Percentiles rank a stretch among this genome's conserved stretches.
These are phyloP conservation scores for Zoroaster sp. DNA, from an alignment of 53 echinoderm and acorn worm genomes.

Conservation along the genomic window DNA sequence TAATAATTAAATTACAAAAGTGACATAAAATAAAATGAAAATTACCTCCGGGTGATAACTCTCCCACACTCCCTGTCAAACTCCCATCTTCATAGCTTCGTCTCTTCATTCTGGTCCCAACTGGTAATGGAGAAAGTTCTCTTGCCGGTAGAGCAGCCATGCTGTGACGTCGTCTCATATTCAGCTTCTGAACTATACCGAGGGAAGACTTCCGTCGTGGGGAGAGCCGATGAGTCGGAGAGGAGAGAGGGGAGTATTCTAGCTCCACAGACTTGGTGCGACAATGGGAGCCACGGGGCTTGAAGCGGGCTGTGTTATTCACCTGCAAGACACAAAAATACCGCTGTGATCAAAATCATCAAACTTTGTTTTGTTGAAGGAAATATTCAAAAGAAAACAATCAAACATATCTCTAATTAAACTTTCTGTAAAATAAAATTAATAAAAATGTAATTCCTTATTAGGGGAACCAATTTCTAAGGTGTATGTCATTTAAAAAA, in stretches of 20 bases:
- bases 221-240: conserved; percentile 23
- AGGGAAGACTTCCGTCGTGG: conserved; percentile 54
- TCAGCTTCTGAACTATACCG: conserved; percentile 55
- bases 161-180: conserved; percentile 43
- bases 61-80: conserved; percentile 24
- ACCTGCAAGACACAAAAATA: background rate
- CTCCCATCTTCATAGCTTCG: conserved; percentile 56
- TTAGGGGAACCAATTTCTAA: no score
- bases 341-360: background rate
- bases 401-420: no score
- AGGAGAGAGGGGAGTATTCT: conserved; percentile 63
- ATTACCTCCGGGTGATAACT: conserved; percentile 20
- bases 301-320: conserved; percentile 36
- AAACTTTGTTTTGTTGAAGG: background rate
- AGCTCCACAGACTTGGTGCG: conserved; percentile 63
- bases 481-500: no score
- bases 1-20: no score
- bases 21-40: no score
- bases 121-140: background rate
- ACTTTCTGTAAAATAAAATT: no score
- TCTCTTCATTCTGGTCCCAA: conserved; percentile 40
- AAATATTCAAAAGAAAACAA: no score
- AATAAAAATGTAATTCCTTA: no score
- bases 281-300: conserved; percentile 33
- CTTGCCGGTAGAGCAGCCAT: conserved; percentile 39